Percentiles rank a stretch among this genome's conserved stretches.
These are phyloP conservation scores for Thymallus thymallus DNA, from an alignment of 2,113 vertebrate genomes.

Conservation along the genomic window DNA sequence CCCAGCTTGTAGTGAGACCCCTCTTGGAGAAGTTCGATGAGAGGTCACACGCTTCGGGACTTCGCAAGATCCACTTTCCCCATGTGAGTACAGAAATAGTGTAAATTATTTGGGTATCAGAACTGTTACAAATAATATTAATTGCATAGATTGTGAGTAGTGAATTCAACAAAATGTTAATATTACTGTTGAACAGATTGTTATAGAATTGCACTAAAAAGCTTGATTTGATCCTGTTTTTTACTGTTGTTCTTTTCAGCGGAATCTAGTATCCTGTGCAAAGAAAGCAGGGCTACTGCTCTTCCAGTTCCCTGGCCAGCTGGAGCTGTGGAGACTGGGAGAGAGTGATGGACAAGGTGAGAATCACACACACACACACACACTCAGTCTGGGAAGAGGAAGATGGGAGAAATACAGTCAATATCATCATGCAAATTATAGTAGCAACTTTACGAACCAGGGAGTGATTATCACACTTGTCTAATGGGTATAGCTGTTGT, in stretches of 20 bases:
- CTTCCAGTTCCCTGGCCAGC: slow-evolving; percentile 88
- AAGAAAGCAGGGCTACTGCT: slow-evolving; percentile 85
- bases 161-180: not conserved
- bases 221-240: not conserved
- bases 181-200: not conserved
- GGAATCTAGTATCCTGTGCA: slow-evolving; percentile 85
- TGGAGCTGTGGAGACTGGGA: slow-evolving; percentile 93
- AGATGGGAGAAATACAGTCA: not conserved
- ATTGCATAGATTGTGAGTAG: no score
- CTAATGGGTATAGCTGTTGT: not conserved
- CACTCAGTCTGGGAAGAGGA: not conserved
- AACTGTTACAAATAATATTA: no score
- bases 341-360: slow-evolving; percentile 81
- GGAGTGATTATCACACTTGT: not conserved
- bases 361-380: not conserved
- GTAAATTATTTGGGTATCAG: no score
- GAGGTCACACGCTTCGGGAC: slow-evolving; percentile 74
- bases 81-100: slow-evolving; percentile 78
- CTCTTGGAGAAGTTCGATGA: slow-evolving; percentile 87
- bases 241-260: slow-evolving; percentile 62
- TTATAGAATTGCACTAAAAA: no score
- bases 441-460: no score
- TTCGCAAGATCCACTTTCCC: slow-evolving; percentile 85
- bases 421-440: no score
- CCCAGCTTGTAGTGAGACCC: slow-evolving; percentile 87